Base-by-base conservation (phyloP, 2,888 invertebrate genomes). In the Clivina fossor region DNA sequence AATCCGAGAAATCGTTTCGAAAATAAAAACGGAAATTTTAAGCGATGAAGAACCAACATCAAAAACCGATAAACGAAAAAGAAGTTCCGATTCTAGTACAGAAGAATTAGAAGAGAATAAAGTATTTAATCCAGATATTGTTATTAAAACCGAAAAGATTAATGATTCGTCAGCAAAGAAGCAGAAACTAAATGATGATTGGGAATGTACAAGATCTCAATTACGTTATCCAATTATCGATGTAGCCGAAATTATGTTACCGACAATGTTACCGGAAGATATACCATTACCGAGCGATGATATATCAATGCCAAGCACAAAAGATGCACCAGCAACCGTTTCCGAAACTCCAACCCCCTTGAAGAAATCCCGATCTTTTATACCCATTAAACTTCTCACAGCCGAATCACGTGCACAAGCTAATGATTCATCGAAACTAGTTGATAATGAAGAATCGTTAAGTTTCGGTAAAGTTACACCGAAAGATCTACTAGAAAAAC, bases 301-400 rank as follows among this genome's bases (percentile, higher is more conserved):
- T 22, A 26, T 11, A 15, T 37, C n/a, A 3, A 19, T 26, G 11
- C 43, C 7, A n/a, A 43, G 43, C 13, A 24, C 43, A 2, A 43
- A 43, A 43, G 15, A 26, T 11, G 15, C 38, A 38, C n/a, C 26
- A 13, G 15, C 37, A 20, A 22, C 44, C 4, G 57, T 55, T 53
- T 57, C 59, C 22, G 55, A 60, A 18, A 37, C 22, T 24, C 46
- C 56, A 43, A 60, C 59, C 13, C 60, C 63, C 9, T 18, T 40
- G 15, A 64, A 60, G 43, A 61, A 56, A 46, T 16, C 20, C 35
- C 40, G 38, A 30, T 50, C 59, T 35, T 54, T 63, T 28, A 61
- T 63, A 43, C 64, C 63, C 5, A 59, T 62, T 8, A 62, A 63
- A 41, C 62, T 63, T 37, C 32, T 63, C 37, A 54, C 61, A 41